phyloP scores from a whole-genome alignment of 2,888 invertebrate species.

The Orthosia incerta region DNA sequence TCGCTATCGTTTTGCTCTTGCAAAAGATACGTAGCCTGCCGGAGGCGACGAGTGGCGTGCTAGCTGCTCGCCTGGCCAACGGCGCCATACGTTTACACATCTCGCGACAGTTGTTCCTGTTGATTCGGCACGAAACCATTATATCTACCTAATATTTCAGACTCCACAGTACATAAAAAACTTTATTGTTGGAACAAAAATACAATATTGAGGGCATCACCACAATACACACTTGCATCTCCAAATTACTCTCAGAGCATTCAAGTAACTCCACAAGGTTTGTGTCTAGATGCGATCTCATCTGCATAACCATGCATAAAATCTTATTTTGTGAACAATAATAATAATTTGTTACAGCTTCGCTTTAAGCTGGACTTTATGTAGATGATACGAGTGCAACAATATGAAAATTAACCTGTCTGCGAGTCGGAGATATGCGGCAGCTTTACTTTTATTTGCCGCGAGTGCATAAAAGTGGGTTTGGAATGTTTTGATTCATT shows the following conservation, averaged over 20 bases:
- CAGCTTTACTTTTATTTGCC: slow-evolving; percentile 36
- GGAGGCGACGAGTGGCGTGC: slow-evolving; percentile 40
- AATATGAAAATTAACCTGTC: slow-evolving; percentile 61
- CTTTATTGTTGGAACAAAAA: slow-evolving; percentile 29
- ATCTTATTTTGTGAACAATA: slow-evolving; percentile 67
- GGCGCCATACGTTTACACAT: slow-evolving; percentile 42
- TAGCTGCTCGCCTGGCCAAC: slow-evolving; percentile 23
- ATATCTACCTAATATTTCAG: slow-evolving; percentile 51
- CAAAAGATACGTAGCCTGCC: too few species aligned
- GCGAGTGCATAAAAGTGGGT: slow-evolving; percentile 24
- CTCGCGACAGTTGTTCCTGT: slow-evolving; percentile 47
- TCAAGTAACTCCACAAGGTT: slow-evolving; percentile 52
- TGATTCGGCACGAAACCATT: slow-evolving; percentile 57
- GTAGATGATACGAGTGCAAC: slow-evolving; percentile 53
- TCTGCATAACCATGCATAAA: slow-evolving; percentile 66
- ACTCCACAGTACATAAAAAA: slow-evolving; percentile 26
- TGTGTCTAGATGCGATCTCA: slow-evolving; percentile 60
- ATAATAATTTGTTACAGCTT: slow-evolving; percentile 61
- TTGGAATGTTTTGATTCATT: slow-evolving; percentile 33
- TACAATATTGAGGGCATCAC: slow-evolving; percentile 15
- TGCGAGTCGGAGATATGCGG: slow-evolving; percentile 42
- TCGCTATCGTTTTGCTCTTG: too few species aligned
- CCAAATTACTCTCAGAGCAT: slow-evolving; percentile 52
- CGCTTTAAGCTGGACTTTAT: slow-evolving; percentile 49
- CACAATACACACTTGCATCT: slow-evolving; percentile 34